A percentile compares a stretch with the other conserved stretches of the same genome.
phyloP scores from a whole-genome alignment of 2,113 vertebrate genomes.

The Pollachius pollachius region DNA sequence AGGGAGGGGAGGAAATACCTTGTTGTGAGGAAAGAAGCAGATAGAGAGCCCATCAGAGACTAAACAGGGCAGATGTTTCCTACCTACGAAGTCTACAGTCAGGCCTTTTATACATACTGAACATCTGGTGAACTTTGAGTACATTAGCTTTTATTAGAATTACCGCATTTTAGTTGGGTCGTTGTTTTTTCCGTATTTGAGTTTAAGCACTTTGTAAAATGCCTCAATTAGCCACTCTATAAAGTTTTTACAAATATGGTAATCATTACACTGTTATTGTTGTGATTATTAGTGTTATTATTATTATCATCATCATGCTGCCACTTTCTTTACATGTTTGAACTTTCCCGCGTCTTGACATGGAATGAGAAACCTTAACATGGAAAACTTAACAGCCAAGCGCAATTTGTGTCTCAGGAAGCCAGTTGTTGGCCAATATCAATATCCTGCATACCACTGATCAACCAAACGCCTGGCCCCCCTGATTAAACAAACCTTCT shows the following conservation, averaged over 20 bases:
- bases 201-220: too few relatives aligned
- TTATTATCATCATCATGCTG: too few relatives aligned
- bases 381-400: not conserved
- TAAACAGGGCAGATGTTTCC: conserved; percentile 10
- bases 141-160: too few relatives aligned
- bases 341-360: not conserved
- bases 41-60: conserved; percentile 5
- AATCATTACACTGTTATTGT: too few relatives aligned
- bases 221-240: too few relatives aligned
- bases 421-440: conserved; percentile 2
- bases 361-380: not conserved
- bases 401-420: not conserved
- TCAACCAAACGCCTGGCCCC: not conserved
- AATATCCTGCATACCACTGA: not conserved
- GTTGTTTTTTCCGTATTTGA: too few relatives aligned
- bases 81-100: not conserved
- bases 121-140: too few relatives aligned
- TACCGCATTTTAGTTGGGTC: too few relatives aligned
- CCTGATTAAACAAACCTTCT: conserved; percentile 7
- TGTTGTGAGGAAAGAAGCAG: not conserved
- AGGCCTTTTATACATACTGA: too few relatives aligned
- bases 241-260: too few relatives aligned
- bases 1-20: conserved; percentile 13
- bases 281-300: too few relatives aligned
- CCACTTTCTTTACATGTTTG: not conserved